These are phyloP conservation scores for Chaunax sp. DNA, from an alignment of 2,797 vertebrate species.

Conservation along the genomic window DNA sequence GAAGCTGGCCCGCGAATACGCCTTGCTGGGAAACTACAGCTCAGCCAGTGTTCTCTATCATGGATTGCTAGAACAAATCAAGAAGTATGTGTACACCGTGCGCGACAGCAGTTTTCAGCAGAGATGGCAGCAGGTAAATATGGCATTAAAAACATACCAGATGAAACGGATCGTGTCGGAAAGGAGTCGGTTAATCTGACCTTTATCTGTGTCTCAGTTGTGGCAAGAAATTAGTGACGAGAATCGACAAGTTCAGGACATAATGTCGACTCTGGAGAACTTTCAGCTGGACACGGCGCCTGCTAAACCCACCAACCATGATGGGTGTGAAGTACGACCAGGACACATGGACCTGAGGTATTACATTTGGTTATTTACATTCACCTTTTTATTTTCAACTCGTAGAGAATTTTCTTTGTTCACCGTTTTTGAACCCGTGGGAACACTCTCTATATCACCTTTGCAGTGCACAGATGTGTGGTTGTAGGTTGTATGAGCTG, in stretches of 20 bases:
- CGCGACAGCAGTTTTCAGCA: slow-evolving; percentile 89
- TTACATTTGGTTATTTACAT: neutral
- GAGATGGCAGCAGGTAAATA: slow-evolving; percentile 94
- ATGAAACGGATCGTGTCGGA: neutral
- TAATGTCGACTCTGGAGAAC: slow-evolving; percentile 93
- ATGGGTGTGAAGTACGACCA: slow-evolving; percentile 89
- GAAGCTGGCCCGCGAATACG: slow-evolving; percentile 96
- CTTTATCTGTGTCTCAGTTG: slow-evolving; percentile 80
- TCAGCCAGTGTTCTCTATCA: slow-evolving; percentile 95
- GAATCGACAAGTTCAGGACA: slow-evolving; percentile 93
- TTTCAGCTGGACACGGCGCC: slow-evolving; percentile 90
- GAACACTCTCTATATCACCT: neutral
- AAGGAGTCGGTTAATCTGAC: neutral
- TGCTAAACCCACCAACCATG: slow-evolving; percentile 85
- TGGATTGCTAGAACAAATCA: slow-evolving; percentile 95
- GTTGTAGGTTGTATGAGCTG: slow-evolving; percentile 1
- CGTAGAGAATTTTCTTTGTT: neutral
- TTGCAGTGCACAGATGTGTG: slow-evolving; percentile 6
- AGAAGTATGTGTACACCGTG: slow-evolving; percentile 88
- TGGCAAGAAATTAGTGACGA: slow-evolving; percentile 97
- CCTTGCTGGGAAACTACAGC: slow-evolving; percentile 96
- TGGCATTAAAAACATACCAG: neutral
- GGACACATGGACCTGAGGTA: slow-evolving; percentile 92
- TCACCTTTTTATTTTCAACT: neutral
- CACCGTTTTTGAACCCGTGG: neutral